phyloP scores from a whole-genome alignment of 2,888 invertebrate genomes.

The Eurytoma californica region DNA sequence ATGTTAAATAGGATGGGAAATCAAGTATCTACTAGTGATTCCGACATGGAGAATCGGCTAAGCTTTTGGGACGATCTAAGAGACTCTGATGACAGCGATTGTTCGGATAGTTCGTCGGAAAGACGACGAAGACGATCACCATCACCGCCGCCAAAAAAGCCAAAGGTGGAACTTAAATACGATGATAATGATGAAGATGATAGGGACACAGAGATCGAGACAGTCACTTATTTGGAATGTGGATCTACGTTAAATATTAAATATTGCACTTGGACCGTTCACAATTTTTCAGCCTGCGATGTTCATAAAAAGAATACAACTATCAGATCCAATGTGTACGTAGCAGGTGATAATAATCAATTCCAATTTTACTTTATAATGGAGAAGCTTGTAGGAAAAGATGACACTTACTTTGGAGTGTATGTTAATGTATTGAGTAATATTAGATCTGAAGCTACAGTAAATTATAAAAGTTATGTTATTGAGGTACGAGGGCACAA shows the following conservation, averaged over 20 bases:
- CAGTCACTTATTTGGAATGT: background rate
- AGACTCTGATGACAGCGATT: background rate
- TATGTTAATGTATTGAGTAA: background rate
- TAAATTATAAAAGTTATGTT: background rate
- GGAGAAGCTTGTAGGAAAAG: background rate
- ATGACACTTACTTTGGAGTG: background rate
- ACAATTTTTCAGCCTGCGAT: background rate
- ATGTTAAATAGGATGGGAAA: no score
- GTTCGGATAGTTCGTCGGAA: background rate
- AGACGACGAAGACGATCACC: background rate
- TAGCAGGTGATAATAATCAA: background rate
- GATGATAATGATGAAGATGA: background rate
- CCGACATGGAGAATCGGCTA: no score
- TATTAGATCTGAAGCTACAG: background rate
- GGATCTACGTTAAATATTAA: background rate
- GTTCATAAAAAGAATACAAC: background rate
- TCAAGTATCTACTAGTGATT: no score
- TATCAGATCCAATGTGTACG: background rate
- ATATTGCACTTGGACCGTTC: background rate
- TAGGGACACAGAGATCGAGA: background rate
- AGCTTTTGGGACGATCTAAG: background rate
- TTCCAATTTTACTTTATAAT: constrained; percentile 16
- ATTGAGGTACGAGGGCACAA: background rate
- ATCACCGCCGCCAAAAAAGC: background rate
- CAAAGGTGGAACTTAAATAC: background rate